Base-by-base conservation (phyloP, 2,797 vertebrate genomes). In the Strix occidentalis region DNA sequence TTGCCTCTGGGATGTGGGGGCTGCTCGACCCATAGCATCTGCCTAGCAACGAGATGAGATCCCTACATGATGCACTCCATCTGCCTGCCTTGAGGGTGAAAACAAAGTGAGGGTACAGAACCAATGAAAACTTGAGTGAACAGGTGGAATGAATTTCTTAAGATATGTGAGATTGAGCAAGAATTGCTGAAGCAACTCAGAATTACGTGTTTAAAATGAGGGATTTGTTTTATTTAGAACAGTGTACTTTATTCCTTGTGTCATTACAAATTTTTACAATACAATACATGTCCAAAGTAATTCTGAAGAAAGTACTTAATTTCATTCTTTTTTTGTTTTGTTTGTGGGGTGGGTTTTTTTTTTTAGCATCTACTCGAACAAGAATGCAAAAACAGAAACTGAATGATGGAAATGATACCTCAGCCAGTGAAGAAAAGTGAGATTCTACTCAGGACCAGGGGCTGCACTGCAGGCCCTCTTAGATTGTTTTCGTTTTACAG, bases 351-450 rank as follows among this genome's bases (percentile, higher is more conserved):
- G 43, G 43, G 39, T 18, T 25, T 74, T 93, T 87, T 87, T 69
- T 66, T 91, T 19, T 41, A 99, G 99, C 98, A 90, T 99, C 99
- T 53, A 99, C 99, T 93, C 98, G 99, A 87, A 99, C 98, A 95
- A 98, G 99, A 92, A 99, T 99, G 98, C 99, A 99, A 93, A 99
- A 99, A 93, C 99, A 99, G 98, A 99, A 99, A 96, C 98, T 99
- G 97, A 99, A 98, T 86, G 99, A 99, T 66, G 98, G 98, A 51
- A 97, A 98, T 3, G 98, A 99, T 94, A 97, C 97, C 16, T 98
- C 98, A 96, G 98, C 98, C 80, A 98, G 98, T 88, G 98, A 98
- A 93, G 98, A 97, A 65, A 98, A 98, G 76, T 98, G 97, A 98
- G 89, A 89, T 63, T 74, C 71, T 80, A 58, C 95, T 95, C 95